Conservation (phyloP, 2,797 vertebrate species). For the Euthynnus affinis region DNA sequence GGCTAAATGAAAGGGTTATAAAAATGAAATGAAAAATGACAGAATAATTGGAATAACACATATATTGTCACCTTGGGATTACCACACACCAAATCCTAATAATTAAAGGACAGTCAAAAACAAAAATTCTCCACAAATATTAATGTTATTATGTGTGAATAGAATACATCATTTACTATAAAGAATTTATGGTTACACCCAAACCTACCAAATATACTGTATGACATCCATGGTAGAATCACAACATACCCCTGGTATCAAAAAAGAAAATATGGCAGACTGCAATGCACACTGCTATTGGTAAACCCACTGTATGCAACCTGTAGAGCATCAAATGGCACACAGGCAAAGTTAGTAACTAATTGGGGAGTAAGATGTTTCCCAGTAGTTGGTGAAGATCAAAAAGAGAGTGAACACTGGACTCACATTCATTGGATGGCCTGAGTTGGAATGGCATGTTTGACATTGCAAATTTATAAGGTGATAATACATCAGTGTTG, state of each 20-base stretch:
- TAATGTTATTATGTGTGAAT: background rate
- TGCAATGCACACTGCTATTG: too few species aligned
- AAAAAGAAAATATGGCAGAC: too few species aligned
- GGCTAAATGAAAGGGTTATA: constrained; percentile 6
- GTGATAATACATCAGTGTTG: too few species aligned
- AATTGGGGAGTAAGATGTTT: background rate
- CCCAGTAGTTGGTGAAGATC: background rate
- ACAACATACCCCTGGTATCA: too few species aligned
- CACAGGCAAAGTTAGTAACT: background rate
- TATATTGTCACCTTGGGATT: background rate
- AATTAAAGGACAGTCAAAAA: background rate
- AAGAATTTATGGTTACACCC: background rate
- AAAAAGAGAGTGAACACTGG: background rate
- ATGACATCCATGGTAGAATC: too few species aligned
- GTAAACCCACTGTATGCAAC: too few species aligned
- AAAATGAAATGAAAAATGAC: constrained; percentile 20
- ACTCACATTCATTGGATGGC: constrained; percentile 3
- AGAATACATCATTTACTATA: background rate
- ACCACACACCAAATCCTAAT: background rate
- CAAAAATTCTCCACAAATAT: background rate
- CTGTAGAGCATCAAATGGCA: background rate
- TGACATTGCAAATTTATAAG: too few species aligned
- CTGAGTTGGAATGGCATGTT: background rate
- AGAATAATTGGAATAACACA: constrained; percentile 30
- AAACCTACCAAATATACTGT: too few species aligned